Conservation (phyloP, 2,797 vertebrate species). For the Harpia harpyja region DNA sequence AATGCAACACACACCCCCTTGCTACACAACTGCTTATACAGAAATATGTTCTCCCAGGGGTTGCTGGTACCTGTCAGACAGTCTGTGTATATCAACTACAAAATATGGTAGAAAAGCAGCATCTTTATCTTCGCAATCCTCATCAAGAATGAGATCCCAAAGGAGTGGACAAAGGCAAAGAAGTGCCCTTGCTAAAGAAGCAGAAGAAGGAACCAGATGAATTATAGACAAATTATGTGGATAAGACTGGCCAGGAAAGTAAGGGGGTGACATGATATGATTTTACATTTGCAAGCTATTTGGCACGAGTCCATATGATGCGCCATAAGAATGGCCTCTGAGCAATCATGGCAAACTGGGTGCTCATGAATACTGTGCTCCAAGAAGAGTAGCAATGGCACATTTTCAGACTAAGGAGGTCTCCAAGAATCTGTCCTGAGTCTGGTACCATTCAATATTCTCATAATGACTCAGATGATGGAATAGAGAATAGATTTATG, state of each 20-base stretch:
- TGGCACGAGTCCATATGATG: neutral
- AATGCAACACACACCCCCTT: neutral
- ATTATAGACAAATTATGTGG: neutral
- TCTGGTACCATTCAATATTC: neutral
- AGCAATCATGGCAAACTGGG: neutral
- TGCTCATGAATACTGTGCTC: neutral
- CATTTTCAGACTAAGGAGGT: neutral
- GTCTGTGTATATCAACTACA: neutral
- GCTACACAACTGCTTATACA: neutral
- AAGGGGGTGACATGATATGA: neutral
- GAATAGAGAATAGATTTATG: constrained; percentile 8
- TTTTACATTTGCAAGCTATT: neutral
- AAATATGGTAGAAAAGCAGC: neutral
- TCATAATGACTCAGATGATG: neutral
- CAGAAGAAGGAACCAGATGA: neutral
- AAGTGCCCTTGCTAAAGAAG: neutral
- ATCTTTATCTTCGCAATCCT: neutral
- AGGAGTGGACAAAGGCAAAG: neutral
- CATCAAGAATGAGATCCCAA: neutral
- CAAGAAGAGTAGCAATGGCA: neutral
- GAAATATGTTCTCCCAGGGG: neutral
- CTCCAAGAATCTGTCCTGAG: neutral
- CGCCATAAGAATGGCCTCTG: neutral
- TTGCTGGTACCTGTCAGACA: neutral
- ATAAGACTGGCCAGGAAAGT: neutral